A percentile compares a stretch with the other conserved stretches of the same genome.
These are phyloP conservation scores for Cynaeus angustus DNA, from an alignment of 2,888 invertebrate genomes.

Conservation along the genomic window DNA sequence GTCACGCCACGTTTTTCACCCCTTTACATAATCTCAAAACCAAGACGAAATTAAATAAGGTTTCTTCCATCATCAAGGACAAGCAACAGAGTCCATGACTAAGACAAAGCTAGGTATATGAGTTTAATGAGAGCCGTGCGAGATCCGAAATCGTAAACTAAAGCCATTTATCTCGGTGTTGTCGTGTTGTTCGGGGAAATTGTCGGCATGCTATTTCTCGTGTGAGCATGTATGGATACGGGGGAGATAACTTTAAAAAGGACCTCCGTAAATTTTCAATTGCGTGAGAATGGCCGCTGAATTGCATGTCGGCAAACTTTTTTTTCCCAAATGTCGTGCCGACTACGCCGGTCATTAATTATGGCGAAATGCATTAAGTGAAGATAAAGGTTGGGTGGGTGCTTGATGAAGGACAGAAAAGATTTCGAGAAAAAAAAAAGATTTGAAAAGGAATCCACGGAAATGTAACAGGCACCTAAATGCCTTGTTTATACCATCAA, in stretches of 20 bases:
- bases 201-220: constrained; percentile 38
- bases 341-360: constrained; percentile 31
- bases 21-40: constrained; percentile 24
- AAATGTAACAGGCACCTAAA: too few relatives aligned
- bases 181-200: constrained; percentile 28
- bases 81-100: not conserved
- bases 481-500: too few relatives aligned
- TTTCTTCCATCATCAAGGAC: constrained; percentile 16
- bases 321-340: constrained; percentile 18
- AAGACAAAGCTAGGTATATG: constrained; percentile 15
- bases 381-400: constrained; percentile 22
- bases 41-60: constrained; percentile 11
- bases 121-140: constrained; percentile 33
- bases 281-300: constrained; percentile 39
- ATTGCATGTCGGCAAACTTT: constrained; percentile 27
- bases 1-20: constrained; percentile 37
- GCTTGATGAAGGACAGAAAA: not conserved
- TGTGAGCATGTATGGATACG: constrained; percentile 30
- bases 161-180: constrained; percentile 29
- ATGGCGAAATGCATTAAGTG: constrained; percentile 28
- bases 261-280: constrained; percentile 45
- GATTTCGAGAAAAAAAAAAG: too few relatives aligned
- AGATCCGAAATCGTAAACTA: constrained; percentile 36
- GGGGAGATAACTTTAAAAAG: constrained; percentile 42
- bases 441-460: too few relatives aligned